Percentiles rank a stretch among this genome's conserved stretches.
phyloP scores from a whole-genome alignment of 2,888 invertebrate species.

The Tachina lurida region DNA sequence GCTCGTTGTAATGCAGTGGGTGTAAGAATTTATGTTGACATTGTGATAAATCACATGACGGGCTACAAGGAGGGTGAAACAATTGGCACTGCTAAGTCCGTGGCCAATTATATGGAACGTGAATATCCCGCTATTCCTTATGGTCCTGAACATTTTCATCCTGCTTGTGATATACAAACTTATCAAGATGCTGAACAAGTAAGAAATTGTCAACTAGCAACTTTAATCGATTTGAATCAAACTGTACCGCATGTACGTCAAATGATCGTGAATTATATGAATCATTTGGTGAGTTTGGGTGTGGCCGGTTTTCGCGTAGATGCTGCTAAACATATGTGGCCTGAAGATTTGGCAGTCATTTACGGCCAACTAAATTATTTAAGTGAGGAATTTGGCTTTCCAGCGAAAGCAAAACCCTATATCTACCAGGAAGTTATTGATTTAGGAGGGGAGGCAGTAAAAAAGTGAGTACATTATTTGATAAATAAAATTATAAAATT shows the following conservation, averaged over 20 bases:
- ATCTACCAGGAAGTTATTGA: conserved; percentile 91
- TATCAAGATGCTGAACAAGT: conserved; percentile 86
- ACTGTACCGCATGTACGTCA: conserved; percentile 85
- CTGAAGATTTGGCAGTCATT: conserved; percentile 85
- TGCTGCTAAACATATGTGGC: conserved; percentile 91
- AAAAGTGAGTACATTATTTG: conserved; percentile 62
- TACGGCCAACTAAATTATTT: conserved; percentile 84
- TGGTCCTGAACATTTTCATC: conserved; percentile 87
- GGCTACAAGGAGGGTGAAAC: conserved; percentile 80
- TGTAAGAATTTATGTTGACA: conserved; percentile 91
- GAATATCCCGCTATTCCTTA: conserved; percentile 87
- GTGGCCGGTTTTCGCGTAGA: conserved; percentile 92
- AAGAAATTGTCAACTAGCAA: conserved; percentile 87
- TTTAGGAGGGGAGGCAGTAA: conserved; percentile 83
- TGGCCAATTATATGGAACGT: conserved; percentile 80
- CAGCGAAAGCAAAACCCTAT: conserved; percentile 85
- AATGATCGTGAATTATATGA: conserved; percentile 83
- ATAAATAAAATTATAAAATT: too few relatives aligned
- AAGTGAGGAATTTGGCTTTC: conserved; percentile 85
- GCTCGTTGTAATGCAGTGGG: conserved; percentile 89
- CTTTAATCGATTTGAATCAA: conserved; percentile 90
- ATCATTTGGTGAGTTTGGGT: conserved; percentile 84
- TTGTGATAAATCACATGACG: conserved; percentile 93
- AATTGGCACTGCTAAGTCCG: conserved; percentile 85
- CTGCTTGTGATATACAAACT: conserved; percentile 85